Percentiles rank a stretch among this genome's conserved stretches.
phyloP scores from a whole-genome alignment of 2,888 invertebrate genomes.

The Synergus japonicus region DNA sequence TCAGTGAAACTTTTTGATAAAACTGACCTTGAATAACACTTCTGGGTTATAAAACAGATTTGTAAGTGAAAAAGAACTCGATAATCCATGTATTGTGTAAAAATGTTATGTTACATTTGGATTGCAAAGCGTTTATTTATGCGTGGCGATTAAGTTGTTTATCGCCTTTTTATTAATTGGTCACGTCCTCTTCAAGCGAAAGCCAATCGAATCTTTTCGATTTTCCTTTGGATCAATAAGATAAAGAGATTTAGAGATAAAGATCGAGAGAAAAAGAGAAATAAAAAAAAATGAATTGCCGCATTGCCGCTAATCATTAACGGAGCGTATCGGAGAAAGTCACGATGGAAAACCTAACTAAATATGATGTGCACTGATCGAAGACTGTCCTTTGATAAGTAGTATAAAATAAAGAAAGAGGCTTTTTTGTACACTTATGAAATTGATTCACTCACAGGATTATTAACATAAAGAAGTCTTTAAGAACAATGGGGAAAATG shows the following conservation, averaged over 20 bases:
- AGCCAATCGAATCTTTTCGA: conserved; percentile 28
- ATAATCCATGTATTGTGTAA: neutral
- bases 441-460: too few species aligned
- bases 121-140: neutral
- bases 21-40: neutral
- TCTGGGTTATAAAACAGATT: neutral
- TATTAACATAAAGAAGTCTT: neutral
- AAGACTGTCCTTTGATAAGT: conserved; percentile 46
- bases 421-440: neutral
- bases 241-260: conserved; percentile 41
- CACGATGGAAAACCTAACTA: conserved; percentile 64
- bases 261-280: conserved; percentile 58
- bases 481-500: neutral
- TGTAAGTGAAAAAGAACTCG: neutral
- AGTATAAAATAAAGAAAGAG: conserved; percentile 40
- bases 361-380: conserved; percentile 43
- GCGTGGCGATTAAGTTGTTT: neutral
- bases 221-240: conserved; percentile 39
- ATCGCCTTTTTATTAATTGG: neutral
- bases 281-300: conserved; percentile 37
- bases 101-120: neutral
- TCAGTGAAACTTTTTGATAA: conserved; percentile 30
- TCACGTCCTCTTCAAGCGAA: conserved; percentile 16
- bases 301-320: conserved; percentile 70
- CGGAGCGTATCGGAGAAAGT: conserved; percentile 76